Evolutionary conservation across 2,888 invertebrate genomes (phyloP).

Genomic region (Rhorus exstirpatorius): DNA sequence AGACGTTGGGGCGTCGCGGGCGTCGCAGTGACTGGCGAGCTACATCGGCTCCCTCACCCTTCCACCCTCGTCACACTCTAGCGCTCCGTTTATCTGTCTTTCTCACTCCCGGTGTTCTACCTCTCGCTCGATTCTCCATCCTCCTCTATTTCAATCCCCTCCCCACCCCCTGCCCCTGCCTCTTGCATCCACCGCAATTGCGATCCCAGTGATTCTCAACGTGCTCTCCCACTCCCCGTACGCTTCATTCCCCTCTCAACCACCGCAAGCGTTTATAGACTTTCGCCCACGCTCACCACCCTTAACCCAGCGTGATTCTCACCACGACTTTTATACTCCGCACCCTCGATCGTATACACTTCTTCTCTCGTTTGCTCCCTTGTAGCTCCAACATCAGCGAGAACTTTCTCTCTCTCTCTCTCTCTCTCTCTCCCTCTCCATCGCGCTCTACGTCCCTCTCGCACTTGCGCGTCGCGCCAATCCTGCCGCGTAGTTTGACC

Average conservation of each 20-base stretch:
- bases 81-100: constrained; percentile 46
- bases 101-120: constrained; percentile 21
- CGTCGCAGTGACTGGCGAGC: constrained; percentile 86
- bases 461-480: constrained; percentile 64
- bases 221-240: background rate
- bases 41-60: constrained; percentile 72
- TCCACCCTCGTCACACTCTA: constrained; percentile 52
- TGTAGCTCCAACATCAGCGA: background rate
- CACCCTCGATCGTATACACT: constrained; percentile 6
- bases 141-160: constrained; percentile 18
- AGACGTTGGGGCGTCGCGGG: constrained; percentile 85
- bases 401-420: background rate
- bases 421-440: background rate
- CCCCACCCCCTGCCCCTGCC: too few relatives aligned
- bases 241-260: constrained; percentile 41
- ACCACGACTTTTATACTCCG: constrained; percentile 25
- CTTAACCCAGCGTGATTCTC: constrained; percentile 39
- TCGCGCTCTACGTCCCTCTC: constrained; percentile 48
- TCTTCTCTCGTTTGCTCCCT: background rate
- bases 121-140: constrained; percentile 46
- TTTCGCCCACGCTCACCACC: constrained; percentile 11
- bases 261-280: constrained; percentile 41
- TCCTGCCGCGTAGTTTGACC: constrained; percentile 71
- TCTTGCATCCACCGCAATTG: constrained; percentile 43
- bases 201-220: constrained; percentile 56